Conservation (phyloP, 2,888 invertebrate genomes). For the Graphium colonna region DNA sequence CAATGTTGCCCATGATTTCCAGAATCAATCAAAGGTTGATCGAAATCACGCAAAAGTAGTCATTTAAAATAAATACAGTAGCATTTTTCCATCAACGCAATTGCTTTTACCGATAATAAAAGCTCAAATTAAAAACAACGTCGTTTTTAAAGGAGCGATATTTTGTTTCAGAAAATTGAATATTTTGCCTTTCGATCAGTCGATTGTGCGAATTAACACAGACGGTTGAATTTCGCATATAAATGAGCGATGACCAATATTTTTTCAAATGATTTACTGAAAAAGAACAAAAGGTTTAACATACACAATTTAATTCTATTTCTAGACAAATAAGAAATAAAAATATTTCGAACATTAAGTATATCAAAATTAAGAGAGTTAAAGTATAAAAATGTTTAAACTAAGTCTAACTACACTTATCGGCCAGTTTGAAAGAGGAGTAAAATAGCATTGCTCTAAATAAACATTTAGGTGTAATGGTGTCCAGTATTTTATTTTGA, state of each 20-base stretch:
- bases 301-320: neutral
- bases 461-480: too few relatives aligned
- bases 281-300: neutral
- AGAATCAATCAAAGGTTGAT: neutral
- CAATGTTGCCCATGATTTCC: too few relatives aligned
- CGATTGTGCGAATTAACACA: neutral
- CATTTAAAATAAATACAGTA: neutral
- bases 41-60: neutral
- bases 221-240: neutral
- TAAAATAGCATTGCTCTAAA: too few relatives aligned
- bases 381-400: too few relatives aligned
- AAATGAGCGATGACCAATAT: neutral
- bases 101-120: neutral
- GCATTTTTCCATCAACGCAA: neutral
- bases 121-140: neutral
- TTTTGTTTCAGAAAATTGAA: neutral
- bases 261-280: neutral
- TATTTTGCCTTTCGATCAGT: neutral
- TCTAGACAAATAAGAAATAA: too few relatives aligned
- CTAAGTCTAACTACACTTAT: too few relatives aligned
- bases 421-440: too few relatives aligned
- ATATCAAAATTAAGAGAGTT: too few relatives aligned
- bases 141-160: neutral
- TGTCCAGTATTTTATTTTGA: too few relatives aligned
- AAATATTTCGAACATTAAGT: too few relatives aligned